phyloP scores from a whole-genome alignment of 2,888 invertebrate species.

The Tipula helvola region DNA sequence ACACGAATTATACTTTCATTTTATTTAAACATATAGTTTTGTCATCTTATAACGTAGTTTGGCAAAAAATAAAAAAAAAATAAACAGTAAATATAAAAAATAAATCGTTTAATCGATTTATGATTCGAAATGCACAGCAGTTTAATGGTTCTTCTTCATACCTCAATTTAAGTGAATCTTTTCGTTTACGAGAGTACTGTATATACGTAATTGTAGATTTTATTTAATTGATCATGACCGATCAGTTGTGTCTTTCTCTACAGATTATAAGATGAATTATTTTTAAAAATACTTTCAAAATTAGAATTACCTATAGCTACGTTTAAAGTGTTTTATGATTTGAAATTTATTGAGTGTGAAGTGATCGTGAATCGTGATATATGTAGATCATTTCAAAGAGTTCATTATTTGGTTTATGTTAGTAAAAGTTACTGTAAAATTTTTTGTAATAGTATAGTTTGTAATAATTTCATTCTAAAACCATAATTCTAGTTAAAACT shows the following conservation, averaged over 20 bases:
- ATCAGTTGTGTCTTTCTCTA: not conserved
- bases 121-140: not conserved
- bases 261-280: not conserved
- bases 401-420: too few species aligned
- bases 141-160: not conserved
- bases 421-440: too few species aligned
- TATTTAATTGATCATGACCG: not conserved
- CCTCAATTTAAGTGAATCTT: not conserved
- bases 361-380: not conserved
- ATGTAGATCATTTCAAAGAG: not conserved
- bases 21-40: not conserved
- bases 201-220: not conserved
- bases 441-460: too few species aligned
- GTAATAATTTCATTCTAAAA: too few species aligned
- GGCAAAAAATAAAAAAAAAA: not conserved
- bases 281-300: not conserved
- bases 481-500: too few species aligned
- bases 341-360: not conserved
- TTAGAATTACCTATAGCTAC: not conserved
- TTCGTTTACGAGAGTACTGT: not conserved
- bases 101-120: not conserved
- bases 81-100: not conserved
- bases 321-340: not conserved
- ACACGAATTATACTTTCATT: not conserved
- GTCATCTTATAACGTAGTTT: not conserved